Evolutionary conservation across 2,113 vertebrate species (phyloP), one percentile per base, ranked within the genome.

Genomic region (Pandion haliaetus): DNA sequence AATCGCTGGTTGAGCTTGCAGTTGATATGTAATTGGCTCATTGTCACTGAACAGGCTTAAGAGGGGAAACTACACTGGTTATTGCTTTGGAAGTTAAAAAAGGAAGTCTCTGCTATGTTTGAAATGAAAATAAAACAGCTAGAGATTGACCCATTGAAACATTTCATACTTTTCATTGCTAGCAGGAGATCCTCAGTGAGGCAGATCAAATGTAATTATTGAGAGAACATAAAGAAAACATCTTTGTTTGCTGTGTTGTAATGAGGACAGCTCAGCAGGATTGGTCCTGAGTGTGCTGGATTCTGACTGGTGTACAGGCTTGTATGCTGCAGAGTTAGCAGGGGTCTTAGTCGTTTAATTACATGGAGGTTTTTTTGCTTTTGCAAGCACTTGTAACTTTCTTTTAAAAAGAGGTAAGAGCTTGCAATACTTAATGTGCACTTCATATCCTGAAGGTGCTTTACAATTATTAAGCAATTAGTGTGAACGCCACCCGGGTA

Each of bases 191-290:
- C 76, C 67, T 94, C 45, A 50, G 69, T 63, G 78, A 92, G 73
- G 74, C 88, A 97, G 78, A 93, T 88, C 59, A 95, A 90, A 96
- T 91, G 81, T 83, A 96, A 93, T 97, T 96, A 96, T 88, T 4
- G 26, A 77, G 78, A 76, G 73, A 94, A 79, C 71, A 95, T 86
- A 78, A 93, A 90, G 86, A 76, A 95, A 94, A 81, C 71, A 58
- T 81, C 78, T 93, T 93, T 90, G 44, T 89, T 92, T 88, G 42
- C 83, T 54, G n/a, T 88, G 69, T 63, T 93, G 87, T 97, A 97
- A 94, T 95, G 92, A 93, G 74, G 85, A 79, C 44, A 76, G 55
- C 92, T 91, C 95, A 95, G 93, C 93, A 93, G 82, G 91, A 76
- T 38, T 70, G 92, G 74, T 74, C 80, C 82, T 78, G 80, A 65